Conservation (phyloP, 2,797 vertebrate species). For the Leptoclinus maculatus region DNA sequence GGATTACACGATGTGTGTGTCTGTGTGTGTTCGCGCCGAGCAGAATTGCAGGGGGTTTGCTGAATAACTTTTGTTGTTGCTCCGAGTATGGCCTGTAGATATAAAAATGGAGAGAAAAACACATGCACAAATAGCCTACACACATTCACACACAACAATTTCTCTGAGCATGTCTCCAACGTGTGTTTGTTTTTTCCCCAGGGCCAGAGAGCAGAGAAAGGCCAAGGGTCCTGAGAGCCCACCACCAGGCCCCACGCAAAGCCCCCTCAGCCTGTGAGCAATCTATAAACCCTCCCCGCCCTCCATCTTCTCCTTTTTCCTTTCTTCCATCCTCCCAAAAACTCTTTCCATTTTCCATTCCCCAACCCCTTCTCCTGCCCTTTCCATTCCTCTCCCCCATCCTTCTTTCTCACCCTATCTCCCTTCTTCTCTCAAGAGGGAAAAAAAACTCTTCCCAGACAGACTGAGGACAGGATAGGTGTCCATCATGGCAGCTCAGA, state of each 20-base stretch:
- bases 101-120: constrained; percentile 4
- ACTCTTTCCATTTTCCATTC: constrained; percentile 31
- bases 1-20: constrained; percentile 65
- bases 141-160: neutral
- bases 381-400: constrained; percentile 25
- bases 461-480: constrained; percentile 83
- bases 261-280: constrained; percentile 96
- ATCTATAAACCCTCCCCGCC: constrained; percentile 87
- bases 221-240: constrained; percentile 99
- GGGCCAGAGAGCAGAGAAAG: constrained; percentile 99
- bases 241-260: constrained; percentile 84
- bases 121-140: neutral
- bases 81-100: constrained; percentile 28
- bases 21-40: constrained; percentile 8
- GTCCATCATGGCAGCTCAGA: constrained; percentile 85
- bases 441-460: constrained; percentile 76
- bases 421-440: constrained; percentile 59
- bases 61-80: constrained; percentile 27
- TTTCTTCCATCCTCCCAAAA: constrained; percentile 67
- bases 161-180: constrained; percentile 47
- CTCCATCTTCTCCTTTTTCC: constrained; percentile 83
- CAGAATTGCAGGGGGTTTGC: constrained; percentile 10
- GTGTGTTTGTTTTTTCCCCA: constrained; percentile 80
- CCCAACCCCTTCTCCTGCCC: constrained; percentile 72
- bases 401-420: constrained; percentile 45